These are phyloP conservation scores for Contarinia nasturtii DNA, from an alignment of 1,140 invertebrate species.

Conservation along the genomic window DNA sequence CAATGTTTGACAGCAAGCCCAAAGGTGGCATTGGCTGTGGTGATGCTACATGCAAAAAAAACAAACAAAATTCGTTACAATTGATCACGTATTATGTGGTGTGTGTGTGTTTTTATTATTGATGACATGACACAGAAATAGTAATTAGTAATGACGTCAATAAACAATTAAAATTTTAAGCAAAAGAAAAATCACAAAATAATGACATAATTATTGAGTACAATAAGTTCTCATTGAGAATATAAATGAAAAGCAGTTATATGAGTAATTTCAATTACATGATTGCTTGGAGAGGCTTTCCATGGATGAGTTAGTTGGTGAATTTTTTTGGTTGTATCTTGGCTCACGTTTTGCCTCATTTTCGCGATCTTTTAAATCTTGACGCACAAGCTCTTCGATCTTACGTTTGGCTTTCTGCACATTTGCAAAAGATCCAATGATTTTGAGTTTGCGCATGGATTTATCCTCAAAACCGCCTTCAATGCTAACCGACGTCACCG, in stretches of 20 bases:
- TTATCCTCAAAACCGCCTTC: slow-evolving; percentile 12
- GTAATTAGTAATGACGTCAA: too few relatives aligned
- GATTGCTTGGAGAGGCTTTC: too few relatives aligned
- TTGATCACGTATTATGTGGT: too few relatives aligned
- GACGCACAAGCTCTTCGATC: slow-evolving; percentile 37
- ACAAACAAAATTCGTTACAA: too few relatives aligned
- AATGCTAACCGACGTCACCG: slow-evolving; percentile 14
- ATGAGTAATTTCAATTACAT: too few relatives aligned
- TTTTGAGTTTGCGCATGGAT: slow-evolving; percentile 23
- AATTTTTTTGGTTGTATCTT: slow-evolving; percentile 20
- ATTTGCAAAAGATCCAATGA: slow-evolving; percentile 37
- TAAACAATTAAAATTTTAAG: too few relatives aligned
- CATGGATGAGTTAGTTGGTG: too few relatives aligned
- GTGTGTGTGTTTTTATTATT: neutral
- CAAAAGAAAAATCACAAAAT: too few relatives aligned
- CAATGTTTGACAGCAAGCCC: neutral
- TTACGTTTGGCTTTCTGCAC: slow-evolving; percentile 34
- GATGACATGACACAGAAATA: slow-evolving; percentile 2
- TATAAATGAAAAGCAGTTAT: too few relatives aligned
- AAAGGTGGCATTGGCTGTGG: neutral
- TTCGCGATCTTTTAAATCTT: slow-evolving; percentile 27
- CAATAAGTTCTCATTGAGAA: too few relatives aligned
- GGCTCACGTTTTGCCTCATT: slow-evolving; percentile 28
- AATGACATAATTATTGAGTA: too few relatives aligned
- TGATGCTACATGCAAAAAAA: neutral